These are phyloP conservation scores for Craterocephalus amniculus DNA, from an alignment of 2,797 vertebrate genomes.

Conservation along the genomic window DNA sequence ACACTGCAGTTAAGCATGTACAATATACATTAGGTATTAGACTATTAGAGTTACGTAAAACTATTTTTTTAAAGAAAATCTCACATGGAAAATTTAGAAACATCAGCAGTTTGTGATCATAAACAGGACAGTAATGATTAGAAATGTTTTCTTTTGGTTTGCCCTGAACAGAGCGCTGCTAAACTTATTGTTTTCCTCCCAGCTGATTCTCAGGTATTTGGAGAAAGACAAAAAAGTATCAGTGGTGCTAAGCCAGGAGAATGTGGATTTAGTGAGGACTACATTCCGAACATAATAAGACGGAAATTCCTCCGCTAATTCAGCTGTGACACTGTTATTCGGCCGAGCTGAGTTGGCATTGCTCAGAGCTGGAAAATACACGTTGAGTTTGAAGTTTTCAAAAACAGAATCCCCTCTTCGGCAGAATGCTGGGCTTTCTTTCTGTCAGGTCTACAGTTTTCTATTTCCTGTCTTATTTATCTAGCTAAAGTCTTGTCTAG, in stretches of 20 bases:
- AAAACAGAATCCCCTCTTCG: conserved; percentile 2
- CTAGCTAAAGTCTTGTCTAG: not conserved
- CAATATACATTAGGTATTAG: no score
- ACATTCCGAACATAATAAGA: conserved; percentile 76
- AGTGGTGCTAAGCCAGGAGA: conserved; percentile 62
- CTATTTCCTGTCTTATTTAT: not conserved
- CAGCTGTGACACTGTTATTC: conserved; percentile 59
- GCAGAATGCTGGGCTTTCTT: no score
- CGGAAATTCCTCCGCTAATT: conserved; percentile 80
- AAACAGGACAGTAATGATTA: not conserved
- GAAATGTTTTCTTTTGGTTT: conserved; percentile 9
- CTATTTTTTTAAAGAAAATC: not conserved
- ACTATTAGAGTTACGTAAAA: no score
- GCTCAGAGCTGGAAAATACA: conserved; percentile 22
- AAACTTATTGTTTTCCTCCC: conserved; percentile 28
- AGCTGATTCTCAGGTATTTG: conserved; percentile 48
- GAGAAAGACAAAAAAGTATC: conserved; percentile 54
- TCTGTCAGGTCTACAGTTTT: not conserved
- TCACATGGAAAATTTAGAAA: not conserved
- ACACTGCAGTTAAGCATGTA: not conserved
- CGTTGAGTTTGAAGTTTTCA: not conserved
- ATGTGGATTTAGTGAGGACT: conserved; percentile 76
- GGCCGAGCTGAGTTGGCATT: conserved; percentile 24
- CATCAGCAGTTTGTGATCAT: not conserved
- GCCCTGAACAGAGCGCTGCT: not conserved